Percentiles rank a stretch among this genome's conserved stretches.
These are phyloP conservation scores for Coranthus polyacanthus DNA, from an alignment of 2,797 vertebrate genomes.

Conservation along the genomic window DNA sequence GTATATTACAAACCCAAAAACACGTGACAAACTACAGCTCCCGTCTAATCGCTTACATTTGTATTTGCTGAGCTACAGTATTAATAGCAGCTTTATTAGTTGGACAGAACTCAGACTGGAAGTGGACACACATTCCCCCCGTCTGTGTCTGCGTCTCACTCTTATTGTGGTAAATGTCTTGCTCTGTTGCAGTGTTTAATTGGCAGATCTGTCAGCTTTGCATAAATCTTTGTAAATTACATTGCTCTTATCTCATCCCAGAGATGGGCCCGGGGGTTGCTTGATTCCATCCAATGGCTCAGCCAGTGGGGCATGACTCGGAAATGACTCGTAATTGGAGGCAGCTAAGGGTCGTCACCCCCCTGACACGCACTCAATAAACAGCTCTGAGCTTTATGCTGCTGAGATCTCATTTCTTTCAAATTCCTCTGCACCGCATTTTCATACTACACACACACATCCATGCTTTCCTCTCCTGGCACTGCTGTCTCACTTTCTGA, in stretches of 20 bases:
- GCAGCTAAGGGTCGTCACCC: slow-evolving; percentile 72
- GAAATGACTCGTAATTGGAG: slow-evolving; percentile 82
- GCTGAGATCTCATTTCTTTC: slow-evolving; percentile 18
- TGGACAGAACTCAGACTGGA: slow-evolving; percentile 17
- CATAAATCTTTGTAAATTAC: slow-evolving; percentile 81
- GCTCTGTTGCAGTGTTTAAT: slow-evolving; percentile 75
- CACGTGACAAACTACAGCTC: too few relatives aligned
- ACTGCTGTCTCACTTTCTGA: slow-evolving; percentile 31
- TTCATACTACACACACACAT: slow-evolving; percentile 30
- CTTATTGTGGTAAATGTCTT: slow-evolving; percentile 63
- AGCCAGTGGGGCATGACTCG: slow-evolving; percentile 62
- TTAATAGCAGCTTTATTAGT: slow-evolving; percentile 10
- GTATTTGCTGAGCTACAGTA: not conserved
- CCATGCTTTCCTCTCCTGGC: slow-evolving; percentile 12
- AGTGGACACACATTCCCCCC: slow-evolving; percentile 6
- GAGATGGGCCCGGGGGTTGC: slow-evolving; percentile 67
- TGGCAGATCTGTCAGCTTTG: slow-evolving; percentile 80
- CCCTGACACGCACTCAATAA: slow-evolving; percentile 76
- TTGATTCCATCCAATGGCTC: slow-evolving; percentile 68
- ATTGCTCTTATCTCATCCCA: slow-evolving; percentile 71
- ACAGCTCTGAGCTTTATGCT: slow-evolving; percentile 65
- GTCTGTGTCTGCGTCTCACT: slow-evolving; percentile 27
- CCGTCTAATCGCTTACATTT: too few relatives aligned
- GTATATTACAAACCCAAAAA: too few relatives aligned
- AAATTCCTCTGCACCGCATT: slow-evolving; percentile 25